Base-by-base conservation (phyloP, 1,140 invertebrate species). In the Armadillidium nasatum region DNA sequence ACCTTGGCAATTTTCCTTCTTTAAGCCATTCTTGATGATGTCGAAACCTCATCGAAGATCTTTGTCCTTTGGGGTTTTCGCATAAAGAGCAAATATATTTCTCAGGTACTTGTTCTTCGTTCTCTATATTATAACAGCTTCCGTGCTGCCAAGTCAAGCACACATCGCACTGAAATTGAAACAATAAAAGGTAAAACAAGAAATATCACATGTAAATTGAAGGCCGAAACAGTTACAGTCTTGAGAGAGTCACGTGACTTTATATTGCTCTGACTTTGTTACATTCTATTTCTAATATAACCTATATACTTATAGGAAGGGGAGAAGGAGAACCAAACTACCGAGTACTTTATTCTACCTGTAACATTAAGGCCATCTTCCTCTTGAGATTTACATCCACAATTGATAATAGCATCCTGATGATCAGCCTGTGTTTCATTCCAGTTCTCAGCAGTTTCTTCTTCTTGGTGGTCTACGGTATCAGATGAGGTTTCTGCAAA, bases 71-170 rank as follows among this genome's bases (percentile, higher is more conserved):
- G 91, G 9, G 94, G 94, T 60, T 93, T 93, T 76, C 92, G 92
- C 85, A 96, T 94, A 85, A 94, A 95, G 50, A 95, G 87, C 83
- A 90, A 90, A 94, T 94, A 96, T 82, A 90, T 90, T 91, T 94
- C 78, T 44, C 84, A 84, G 75, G 83, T 78, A 75, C 84, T 82
- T 75, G 81, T 22, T 78, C 77, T 23, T 54, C 23, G 19, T 6
- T 50, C 15, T 44, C 23, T 71, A 72, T 67, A 76, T 33, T 9
- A 19, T 44, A 72, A 44, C 50, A 80, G 11, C 33, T 19, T 19
- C n/a, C 44, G 19, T 50, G 70, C 22, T 66, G 70, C 21, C 33
- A 74, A 44, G 67, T 50, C 50, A 72, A 50, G 44, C 50, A 78
- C 23, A 71, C 15, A 22, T 72, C 23, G 44, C 72, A n/a, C 19